Conservation (phyloP, 2,888 invertebrate genomes). For the Nephrotoma guestfalica region DNA sequence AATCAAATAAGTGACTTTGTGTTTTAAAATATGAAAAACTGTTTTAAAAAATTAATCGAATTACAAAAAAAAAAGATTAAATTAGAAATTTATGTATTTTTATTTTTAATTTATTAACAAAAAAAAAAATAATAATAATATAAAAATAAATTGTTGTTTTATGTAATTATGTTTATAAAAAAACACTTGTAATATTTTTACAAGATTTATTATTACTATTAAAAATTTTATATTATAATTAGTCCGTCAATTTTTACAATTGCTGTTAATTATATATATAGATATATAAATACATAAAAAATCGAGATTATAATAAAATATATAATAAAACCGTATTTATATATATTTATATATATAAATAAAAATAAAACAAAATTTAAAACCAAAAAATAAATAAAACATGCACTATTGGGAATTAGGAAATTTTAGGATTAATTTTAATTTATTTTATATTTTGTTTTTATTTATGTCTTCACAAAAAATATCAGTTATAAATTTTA, state of each 20-base stretch:
- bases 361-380: neutral
- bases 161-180: conserved; percentile 2
- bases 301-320: neutral
- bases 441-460: neutral
- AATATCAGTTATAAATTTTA: neutral
- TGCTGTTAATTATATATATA: conserved; percentile 9
- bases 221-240: conserved; percentile 6
- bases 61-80: neutral
- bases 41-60: conserved; percentile 4
- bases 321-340: neutral
- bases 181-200: neutral
- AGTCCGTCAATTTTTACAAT: conserved; percentile 11
- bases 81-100: neutral
- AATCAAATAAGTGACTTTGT: conserved; percentile 1
- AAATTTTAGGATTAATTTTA: neutral
- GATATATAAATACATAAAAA: conserved; percentile 4
- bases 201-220: conserved; percentile 1
- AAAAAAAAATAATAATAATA: neutral
- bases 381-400: neutral
- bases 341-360: conserved; percentile 5
- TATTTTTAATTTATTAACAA: conserved; percentile 3
- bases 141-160: conserved; percentile 3
- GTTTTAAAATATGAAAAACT: conserved; percentile 6
- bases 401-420: conserved; percentile 6
- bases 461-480: neutral